Evolutionary conservation across 2,888 invertebrate genomes (phyloP), one percentile per base, ranked within the genome.

Genomic region (Idaea biselata): DNA sequence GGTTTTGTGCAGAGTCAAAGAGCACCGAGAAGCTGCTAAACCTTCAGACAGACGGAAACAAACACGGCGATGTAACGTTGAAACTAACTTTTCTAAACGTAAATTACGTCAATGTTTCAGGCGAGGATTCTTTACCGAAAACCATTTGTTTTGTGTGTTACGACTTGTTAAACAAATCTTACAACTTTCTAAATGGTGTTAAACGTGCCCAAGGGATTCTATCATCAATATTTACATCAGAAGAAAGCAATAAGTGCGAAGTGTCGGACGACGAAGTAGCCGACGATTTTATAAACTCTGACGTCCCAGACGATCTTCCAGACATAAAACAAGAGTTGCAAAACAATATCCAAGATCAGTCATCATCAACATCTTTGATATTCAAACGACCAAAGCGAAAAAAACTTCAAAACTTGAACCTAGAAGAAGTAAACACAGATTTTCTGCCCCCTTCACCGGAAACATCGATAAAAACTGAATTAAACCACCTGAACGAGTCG

Each of bases 61-160:
- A 81, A 75, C 80, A 73, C 64, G 75, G 81, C 16, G 88, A 87
- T 74, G 78, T 86, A 16, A 64, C 77, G 17, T 56, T 68, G 31
- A 89, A 88, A 72, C 72, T 89, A 53, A 67, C 79, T 3, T 86
- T 88, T 65, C 69, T 91, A n/a, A 90, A 89, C 67, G 87, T 87
- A 18, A 74, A 83, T 16, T 89, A 88, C 67, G 81, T 90, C n/a
- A 83, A 91, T 70, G 75, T 91, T 62, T 75, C 77, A 32, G 77
- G 71, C 63, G 73, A 74, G 18, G 80, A 81, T 73, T 71, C 69
- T 7, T 72, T 90, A 18, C 89, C 89, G 1, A 88, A 84, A 80
- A 88, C 87, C 0, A 78, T 89, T 53, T 90, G 89, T 78, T 85
- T 88, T 57, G 75, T 87, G 1, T 90, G 89, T 64, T 86, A 84